Conservation (phyloP, 2,113 vertebrate genomes). For the Anhinga rufa region DNA sequence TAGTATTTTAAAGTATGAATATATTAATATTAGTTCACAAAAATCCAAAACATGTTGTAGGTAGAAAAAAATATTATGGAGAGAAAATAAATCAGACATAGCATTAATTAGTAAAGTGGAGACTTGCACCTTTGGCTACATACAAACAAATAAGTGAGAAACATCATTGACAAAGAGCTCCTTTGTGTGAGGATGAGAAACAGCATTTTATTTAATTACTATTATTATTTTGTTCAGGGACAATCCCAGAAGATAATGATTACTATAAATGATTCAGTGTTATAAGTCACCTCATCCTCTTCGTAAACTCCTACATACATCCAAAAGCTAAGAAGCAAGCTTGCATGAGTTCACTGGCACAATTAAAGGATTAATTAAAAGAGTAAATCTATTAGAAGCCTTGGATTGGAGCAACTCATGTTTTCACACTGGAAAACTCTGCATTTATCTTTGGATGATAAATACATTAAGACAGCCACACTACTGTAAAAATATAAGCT, state of each 20-base stretch:
- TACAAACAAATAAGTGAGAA: background rate
- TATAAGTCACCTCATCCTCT: background rate
- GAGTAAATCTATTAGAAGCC: background rate
- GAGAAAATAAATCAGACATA: background rate
- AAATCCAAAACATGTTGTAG: background rate
- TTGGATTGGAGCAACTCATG: background rate
- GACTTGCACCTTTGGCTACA: background rate
- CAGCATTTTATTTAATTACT: constrained; percentile 20
- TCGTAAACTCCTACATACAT: background rate
- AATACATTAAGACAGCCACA: background rate
- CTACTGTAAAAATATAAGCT: background rate
- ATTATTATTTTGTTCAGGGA: constrained; percentile 25
- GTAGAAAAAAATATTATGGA: background rate
- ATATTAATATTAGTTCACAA: background rate
- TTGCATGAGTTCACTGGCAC: background rate
- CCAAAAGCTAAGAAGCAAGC: constrained; percentile 10
- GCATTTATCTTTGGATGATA: background rate
- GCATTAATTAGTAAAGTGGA: background rate
- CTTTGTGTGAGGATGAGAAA: background rate
- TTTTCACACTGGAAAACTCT: background rate
- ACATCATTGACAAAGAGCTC: background rate
- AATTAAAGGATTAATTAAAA: constrained; percentile 19
- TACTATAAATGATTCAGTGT: constrained; percentile 23
- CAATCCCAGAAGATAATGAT: constrained; percentile 20
- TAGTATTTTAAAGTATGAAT: background rate